Conservation (phyloP, 2,113 vertebrate species). For the Chiloscyllium plagiosum region DNA sequence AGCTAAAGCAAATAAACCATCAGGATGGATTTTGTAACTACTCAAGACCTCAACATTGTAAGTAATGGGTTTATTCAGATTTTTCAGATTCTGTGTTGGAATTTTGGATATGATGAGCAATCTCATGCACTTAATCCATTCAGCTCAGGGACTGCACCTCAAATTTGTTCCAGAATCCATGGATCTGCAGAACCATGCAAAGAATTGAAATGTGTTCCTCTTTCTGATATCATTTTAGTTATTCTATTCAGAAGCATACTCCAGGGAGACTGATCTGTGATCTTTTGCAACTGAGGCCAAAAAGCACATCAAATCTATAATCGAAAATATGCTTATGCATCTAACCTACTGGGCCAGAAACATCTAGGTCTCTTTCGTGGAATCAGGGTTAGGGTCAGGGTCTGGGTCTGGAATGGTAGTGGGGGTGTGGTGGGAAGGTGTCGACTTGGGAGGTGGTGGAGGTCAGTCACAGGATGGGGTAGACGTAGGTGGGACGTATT, state of each 20-base stretch:
- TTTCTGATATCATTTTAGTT: background rate
- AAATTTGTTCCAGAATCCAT: background rate
- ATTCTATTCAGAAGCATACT: background rate
- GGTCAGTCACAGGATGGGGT: too few species aligned
- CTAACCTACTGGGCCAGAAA: background rate
- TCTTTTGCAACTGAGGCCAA: background rate
- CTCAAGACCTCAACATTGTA: too few species aligned
- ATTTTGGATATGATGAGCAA: background rate
- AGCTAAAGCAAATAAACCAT: background rate
- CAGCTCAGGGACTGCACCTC: background rate
- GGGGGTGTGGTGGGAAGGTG: too few species aligned
- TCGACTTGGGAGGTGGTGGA: too few species aligned
- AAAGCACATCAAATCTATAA: background rate
- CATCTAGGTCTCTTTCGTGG: too few species aligned
- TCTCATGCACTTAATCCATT: constrained; percentile 7
- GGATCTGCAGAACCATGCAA: background rate
- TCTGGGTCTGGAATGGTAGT: too few species aligned
- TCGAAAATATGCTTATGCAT: background rate
- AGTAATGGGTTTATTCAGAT: background rate
- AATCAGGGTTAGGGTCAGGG: too few species aligned
- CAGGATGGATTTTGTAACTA: background rate
- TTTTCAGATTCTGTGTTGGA: background rate
- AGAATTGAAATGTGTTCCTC: background rate
- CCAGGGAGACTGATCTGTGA: constrained; percentile 2
- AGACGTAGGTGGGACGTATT: too few species aligned